Base-by-base conservation (phyloP, 2,888 invertebrate genomes). In the Drosophila gaucha region DNA sequence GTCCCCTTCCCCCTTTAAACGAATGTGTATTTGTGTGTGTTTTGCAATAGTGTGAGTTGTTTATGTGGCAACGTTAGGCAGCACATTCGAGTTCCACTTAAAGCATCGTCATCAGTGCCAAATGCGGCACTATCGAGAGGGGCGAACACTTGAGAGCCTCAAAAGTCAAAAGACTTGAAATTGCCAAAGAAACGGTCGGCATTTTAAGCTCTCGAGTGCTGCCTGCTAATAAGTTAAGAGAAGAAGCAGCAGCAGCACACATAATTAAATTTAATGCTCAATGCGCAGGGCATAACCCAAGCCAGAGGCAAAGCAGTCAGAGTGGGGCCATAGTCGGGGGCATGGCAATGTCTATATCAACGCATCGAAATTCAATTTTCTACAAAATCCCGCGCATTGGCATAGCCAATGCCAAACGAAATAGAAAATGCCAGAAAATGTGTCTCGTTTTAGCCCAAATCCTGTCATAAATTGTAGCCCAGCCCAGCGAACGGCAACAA, bases 321-420 rank as follows among this genome's bases (percentile, higher is more conserved):
- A 14, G 2, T 6, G 6, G 14, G 20, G 8, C 14, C 30, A 10
- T 24, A 14, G 36, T 4, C 1, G 14, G 22, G 22, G 33, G 22
- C 49, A 18, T 24, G 49, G 31, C 50, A 47, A 64, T 71, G 74
- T 73, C 78, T 73, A 78, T 70, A 85, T 72, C 75, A 50, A 66
- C 6, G 80, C 71, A 88, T 84, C 60, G 86, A 84, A 88, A 84
- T 88, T 84, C 88, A 84, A 84, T 84, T 88, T 84, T 78, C 75
- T 86, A 71, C 66, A 64, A 88, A 88, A 86, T 88, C 88, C 84
- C 78, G 76, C 84, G 88, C 76, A 63, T 57, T 73, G 83, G 57
- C 66, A 46, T 67, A 54, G 63, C 59, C 57, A 71, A 58, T 54
- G 64, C 56, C 79, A 51, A 54, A 14, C 78, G 59, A 64, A 82